Base-by-base conservation (phyloP, 2,888 invertebrate genomes). In the Apodemia duryi region DNA sequence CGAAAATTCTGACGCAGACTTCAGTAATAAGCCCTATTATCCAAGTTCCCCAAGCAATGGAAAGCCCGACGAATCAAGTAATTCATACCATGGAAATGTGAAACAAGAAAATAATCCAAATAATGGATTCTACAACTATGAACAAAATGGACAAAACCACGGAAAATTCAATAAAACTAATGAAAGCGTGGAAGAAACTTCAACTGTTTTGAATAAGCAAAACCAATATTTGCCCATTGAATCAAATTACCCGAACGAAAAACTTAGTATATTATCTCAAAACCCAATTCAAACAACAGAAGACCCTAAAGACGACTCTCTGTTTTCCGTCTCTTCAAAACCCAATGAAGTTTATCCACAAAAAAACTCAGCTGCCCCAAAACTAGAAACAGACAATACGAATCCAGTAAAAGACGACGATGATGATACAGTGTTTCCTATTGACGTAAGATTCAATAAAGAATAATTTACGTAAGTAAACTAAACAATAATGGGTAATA, bases 251-350 rank as follows among this genome's bases (percentile, higher is more conserved):
- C 28, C 54, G 29, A 11, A 29, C 11, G 54, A 54, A 29, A 29
- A 54, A 54, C 28, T 29, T 10, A 52, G 7, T 9, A 28, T 29
- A 52, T 28, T 9, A 54, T 4, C 54, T 28, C 28, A 54, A 54
- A 29, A 7, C 29, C 28, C n/a, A 54, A 29, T 9, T 5, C 28
- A 28, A 74, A 71, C 80, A 2, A 84, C 81, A 1, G 78, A 80
- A 68, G 81, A 80, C 65, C 78, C 83, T 13, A 73, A 75, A 4
- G 74, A 77, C 13, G 81, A 80, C 67, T 70, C 66, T 28, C 88
- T 89, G 9, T 71, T 84, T 3, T 82, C 82, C 65, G 75, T 91
- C 28, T 85, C 89, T 28, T 78, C 90, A 2, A 76, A 77, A 41
- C 80, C 84, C 62, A 77, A 66, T 49, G 54, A 41, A 13, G 51